Conservation (phyloP, 2,113 vertebrate genomes). For the Ibidorhyncha struthersii region DNA sequence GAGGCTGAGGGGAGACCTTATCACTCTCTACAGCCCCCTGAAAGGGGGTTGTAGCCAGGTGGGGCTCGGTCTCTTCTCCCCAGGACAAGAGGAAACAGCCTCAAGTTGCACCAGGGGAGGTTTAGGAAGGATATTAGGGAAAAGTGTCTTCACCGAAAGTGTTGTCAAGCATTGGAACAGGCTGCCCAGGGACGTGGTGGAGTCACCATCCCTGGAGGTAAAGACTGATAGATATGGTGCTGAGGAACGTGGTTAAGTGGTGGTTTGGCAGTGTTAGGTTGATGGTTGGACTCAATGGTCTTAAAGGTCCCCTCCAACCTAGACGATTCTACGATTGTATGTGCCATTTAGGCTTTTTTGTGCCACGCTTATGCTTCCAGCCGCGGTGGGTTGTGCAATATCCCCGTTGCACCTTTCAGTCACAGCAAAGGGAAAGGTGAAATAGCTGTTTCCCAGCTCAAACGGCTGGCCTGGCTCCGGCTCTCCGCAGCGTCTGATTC, state of each 20-base stretch:
- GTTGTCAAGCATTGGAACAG: not conserved
- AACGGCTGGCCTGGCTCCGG: accelerated
- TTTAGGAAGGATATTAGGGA: not conserved
- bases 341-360: too few relatives aligned
- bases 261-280: not conserved
- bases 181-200: not conserved
- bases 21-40: accelerated
- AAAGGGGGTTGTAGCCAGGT: not conserved
- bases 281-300: not conserved
- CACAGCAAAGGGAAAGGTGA: too few relatives aligned
- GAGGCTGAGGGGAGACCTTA: not conserved
- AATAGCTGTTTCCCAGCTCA: not conserved
- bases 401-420: accelerated
- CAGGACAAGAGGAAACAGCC: not conserved
- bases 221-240: not conserved
- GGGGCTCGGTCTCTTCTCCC: not conserved
- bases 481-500: accelerated
- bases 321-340: too few relatives aligned
- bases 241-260: not conserved
- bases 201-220: not conserved
- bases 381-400: accelerated
- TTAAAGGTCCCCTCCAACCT: not conserved
- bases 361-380: accelerated
- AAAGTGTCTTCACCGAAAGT: not conserved
- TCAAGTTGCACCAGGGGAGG: not conserved